phyloP scores from a whole-genome alignment of 2,797 vertebrate genomes.

The Coreius guichenoti region DNA sequence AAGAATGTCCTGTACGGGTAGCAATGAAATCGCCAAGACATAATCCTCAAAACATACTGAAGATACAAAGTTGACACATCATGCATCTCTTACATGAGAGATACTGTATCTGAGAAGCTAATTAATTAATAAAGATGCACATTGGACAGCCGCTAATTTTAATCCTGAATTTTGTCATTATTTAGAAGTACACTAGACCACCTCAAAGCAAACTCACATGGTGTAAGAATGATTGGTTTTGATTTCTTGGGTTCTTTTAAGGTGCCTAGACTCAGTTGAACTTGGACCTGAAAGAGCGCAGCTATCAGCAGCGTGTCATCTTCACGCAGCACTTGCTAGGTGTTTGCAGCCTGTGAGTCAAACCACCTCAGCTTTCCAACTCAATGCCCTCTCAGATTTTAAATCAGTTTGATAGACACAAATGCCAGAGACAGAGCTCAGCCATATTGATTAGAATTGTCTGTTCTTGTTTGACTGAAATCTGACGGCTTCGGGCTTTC shows the following conservation, averaged over 20 bases:
- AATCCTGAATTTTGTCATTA: background rate
- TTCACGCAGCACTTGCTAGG: background rate
- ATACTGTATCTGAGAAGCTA: background rate
- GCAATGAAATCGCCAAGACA: background rate
- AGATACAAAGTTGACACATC: too few species aligned
- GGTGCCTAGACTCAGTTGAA: background rate
- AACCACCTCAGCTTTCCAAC: conserved; percentile 33
- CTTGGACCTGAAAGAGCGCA: conserved; percentile 10
- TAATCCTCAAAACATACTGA: background rate
- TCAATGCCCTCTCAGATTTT: conserved; percentile 26
- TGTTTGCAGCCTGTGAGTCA: conserved; percentile 21
- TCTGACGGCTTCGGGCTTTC: conserved; percentile 50
- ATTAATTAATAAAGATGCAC: background rate
- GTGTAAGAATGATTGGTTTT: background rate
- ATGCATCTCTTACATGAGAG: background rate
- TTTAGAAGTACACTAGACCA: background rate
- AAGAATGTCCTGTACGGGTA: background rate
- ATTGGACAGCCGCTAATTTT: background rate
- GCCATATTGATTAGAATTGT: conserved; percentile 43
- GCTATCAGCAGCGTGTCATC: conserved; percentile 10
- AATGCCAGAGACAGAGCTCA: conserved; percentile 41
- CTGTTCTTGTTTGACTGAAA: conserved; percentile 48
- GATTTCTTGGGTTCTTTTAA: background rate
- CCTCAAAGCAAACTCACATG: background rate
- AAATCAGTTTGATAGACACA: conserved; percentile 52